phyloP scores from a whole-genome alignment of 2,113 vertebrate species.

The Trematocara macrostoma region DNA sequence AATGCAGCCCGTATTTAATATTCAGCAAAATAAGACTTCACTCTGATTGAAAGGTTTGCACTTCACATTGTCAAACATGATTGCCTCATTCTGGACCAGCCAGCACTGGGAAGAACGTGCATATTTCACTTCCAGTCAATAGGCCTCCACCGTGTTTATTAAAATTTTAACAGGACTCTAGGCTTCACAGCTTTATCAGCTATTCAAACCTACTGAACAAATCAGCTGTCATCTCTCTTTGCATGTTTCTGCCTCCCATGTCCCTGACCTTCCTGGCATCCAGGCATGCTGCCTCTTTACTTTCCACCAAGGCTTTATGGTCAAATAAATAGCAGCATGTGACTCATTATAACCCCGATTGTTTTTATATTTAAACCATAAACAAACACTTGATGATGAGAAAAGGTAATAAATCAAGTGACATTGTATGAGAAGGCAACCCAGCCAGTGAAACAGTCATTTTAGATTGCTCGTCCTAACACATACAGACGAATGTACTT shows the following conservation, averaged over 20 bases:
- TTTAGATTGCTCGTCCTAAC: conserved; percentile 43
- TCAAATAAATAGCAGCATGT: conserved; percentile 72
- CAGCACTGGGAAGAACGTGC: conserved; percentile 64
- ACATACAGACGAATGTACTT: not conserved
- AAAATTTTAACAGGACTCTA: conserved; percentile 78
- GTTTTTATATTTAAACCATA: conserved; percentile 75
- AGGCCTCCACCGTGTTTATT: conserved; percentile 80
- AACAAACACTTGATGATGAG: conserved; percentile 76
- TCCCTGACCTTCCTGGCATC: conserved; percentile 72
- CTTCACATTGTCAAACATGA: conserved; percentile 77
- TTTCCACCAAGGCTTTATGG: conserved; percentile 70
- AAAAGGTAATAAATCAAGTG: conserved; percentile 71
- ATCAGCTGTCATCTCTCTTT: conserved; percentile 62
- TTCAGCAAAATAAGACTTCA: conserved; percentile 68
- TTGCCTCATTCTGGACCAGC: conserved; percentile 68
- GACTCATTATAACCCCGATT: conserved; percentile 72
- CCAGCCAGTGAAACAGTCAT: conserved; percentile 53
- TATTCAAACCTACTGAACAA: conserved; percentile 75
- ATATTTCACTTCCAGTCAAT: conserved; percentile 80
- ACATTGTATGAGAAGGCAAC: conserved; percentile 42
- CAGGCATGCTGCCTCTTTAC: conserved; percentile 55
- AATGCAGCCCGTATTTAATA: conserved; percentile 71
- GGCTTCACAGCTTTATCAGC: conserved; percentile 77
- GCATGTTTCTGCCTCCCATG: conserved; percentile 50
- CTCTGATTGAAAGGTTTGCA: conserved; percentile 74